These are phyloP conservation scores for Hippolais icterina DNA, from an alignment of 2,113 vertebrate genomes.

Conservation along the genomic window DNA sequence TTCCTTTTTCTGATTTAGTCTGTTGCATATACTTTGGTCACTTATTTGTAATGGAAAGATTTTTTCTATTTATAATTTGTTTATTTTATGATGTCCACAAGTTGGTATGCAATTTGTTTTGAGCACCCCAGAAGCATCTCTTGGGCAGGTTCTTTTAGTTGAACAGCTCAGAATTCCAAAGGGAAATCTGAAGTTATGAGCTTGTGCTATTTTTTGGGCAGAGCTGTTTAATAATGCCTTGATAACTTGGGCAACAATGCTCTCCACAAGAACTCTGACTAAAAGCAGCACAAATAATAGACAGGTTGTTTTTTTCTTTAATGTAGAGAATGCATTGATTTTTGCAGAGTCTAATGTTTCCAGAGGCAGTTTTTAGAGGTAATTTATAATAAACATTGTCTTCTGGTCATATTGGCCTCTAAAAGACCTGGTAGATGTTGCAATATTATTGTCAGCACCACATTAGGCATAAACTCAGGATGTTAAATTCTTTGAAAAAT, in stretches of 20 bases:
- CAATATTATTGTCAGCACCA: not conserved
- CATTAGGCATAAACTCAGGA: not conserved
- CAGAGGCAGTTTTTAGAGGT: not conserved
- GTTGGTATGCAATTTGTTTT: not conserved
- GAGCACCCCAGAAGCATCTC: not conserved
- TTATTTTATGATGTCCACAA: not conserved
- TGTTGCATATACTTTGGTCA: not conserved
- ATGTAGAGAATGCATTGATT: not conserved
- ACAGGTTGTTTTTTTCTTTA: not conserved
- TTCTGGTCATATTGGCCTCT: not conserved
- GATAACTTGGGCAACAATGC: not conserved
- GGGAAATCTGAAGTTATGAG: not conserved
- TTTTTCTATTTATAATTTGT: not conserved
- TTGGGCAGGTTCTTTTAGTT: not conserved
- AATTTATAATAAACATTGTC: not conserved
- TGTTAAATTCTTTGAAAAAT: not conserved
- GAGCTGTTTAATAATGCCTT: not conserved
- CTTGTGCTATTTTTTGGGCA: not conserved
- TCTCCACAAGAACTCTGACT: not conserved
- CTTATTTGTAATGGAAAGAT: not conserved
- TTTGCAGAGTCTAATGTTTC: not conserved
- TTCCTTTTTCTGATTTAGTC: not conserved
- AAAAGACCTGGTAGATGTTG: not conserved
- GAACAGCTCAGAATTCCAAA: not conserved
- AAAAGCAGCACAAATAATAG: not conserved